Evolutionary conservation across 2,797 vertebrate genomes (phyloP).

Genomic region (Synanceia verrucosa): DNA sequence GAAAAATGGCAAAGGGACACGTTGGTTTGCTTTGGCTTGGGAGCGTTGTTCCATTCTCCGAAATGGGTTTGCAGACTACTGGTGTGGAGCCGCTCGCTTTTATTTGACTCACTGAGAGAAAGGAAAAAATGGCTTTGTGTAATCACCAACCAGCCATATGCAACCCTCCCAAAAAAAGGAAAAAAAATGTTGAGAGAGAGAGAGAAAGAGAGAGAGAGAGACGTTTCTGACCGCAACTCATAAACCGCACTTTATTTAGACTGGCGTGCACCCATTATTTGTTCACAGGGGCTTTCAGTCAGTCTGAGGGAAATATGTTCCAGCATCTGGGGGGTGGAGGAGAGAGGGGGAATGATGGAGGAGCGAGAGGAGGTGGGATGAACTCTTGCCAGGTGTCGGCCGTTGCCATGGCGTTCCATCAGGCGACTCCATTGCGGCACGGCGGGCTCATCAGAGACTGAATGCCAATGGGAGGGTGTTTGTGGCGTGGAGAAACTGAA

Average conservation of each 20-base stretch:
- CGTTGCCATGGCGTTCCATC: conserved; percentile 97
- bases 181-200: conserved; percentile 84
- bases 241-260: conserved; percentile 97
- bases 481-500: conserved; percentile 57
- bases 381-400: conserved; percentile 96
- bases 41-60: conserved; percentile 77
- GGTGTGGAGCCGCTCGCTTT: conserved; percentile 86
- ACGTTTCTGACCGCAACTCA: conserved; percentile 96
- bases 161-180: conserved; percentile 69
- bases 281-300: conserved; percentile 94
- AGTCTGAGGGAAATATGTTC: conserved; percentile 95
- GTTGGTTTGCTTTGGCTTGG: conserved; percentile 84
- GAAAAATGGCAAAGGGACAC: conserved; percentile 76
- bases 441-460: conserved; percentile 89
- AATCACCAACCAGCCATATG: conserved; percentile 88
- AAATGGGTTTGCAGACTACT: conserved; percentile 82
- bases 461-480: conserved; percentile 84
- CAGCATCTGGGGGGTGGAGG: conserved; percentile 80
- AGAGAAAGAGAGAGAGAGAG: conserved; percentile 73
- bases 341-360: conserved; percentile 56
- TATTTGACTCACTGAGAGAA: conserved; percentile 88
- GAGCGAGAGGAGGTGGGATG: conserved; percentile 78
- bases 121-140: conserved; percentile 91
- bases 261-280: conserved; percentile 94
- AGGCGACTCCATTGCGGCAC: conserved; percentile 88